phyloP scores from a whole-genome alignment of 2,888 invertebrate species.

The Neria commutata region DNA sequence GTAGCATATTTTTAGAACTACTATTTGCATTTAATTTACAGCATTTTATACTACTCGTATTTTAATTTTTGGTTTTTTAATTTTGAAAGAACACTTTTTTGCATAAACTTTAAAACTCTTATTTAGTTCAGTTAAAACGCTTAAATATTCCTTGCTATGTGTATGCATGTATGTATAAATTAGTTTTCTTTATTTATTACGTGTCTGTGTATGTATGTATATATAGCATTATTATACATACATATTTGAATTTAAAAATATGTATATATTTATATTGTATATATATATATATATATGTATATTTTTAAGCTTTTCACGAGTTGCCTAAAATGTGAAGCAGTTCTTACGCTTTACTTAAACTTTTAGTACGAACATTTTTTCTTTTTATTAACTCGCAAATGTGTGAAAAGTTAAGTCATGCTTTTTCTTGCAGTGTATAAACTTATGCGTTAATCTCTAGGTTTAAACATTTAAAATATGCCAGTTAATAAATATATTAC shows the following conservation, averaged over 20 bases:
- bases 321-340: too few relatives aligned
- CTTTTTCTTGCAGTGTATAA: too few relatives aligned
- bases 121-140: not conserved
- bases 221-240: too few relatives aligned
- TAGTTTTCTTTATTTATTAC: not conserved
- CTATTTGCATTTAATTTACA: constrained; percentile 28
- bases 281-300: constrained; percentile 16
- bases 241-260: constrained; percentile 12
- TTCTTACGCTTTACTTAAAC: too few relatives aligned
- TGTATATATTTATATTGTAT: constrained; percentile 15
- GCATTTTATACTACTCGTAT: constrained; percentile 12
- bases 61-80: constrained; percentile 5
- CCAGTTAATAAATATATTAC: too few relatives aligned
- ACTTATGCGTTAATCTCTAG: too few relatives aligned
- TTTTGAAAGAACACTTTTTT: constrained; percentile 16
- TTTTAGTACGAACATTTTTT: too few relatives aligned
- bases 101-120: not conserved
- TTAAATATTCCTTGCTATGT: not conserved
- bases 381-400: too few relatives aligned
- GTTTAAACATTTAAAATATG: too few relatives aligned
- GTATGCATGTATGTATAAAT: not conserved
- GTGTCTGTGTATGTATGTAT: not conserved
- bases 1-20: constrained; percentile 12
- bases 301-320: too few relatives aligned
- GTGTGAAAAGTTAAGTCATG: too few relatives aligned